Conservation (phyloP, 1,140 invertebrate genomes). For the Nephotettix cincticeps region DNA sequence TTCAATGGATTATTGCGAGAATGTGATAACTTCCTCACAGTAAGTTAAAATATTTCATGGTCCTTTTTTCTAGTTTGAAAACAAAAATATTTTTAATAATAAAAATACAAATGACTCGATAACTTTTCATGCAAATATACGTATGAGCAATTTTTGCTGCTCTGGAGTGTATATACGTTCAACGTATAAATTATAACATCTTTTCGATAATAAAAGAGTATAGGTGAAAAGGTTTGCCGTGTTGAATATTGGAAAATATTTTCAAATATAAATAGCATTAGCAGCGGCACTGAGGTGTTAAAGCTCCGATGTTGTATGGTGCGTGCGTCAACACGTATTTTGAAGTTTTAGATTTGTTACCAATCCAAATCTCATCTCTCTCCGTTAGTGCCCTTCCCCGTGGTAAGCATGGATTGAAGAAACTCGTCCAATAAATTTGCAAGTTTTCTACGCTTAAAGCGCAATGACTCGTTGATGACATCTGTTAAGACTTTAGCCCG, state of each 20-base stretch:
- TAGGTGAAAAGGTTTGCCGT: too few species aligned
- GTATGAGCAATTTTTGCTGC: too few species aligned
- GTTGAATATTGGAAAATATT: background rate
- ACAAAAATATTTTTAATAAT: background rate
- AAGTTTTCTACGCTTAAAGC: constrained; percentile 77
- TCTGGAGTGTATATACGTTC: too few species aligned
- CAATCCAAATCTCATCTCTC: constrained; percentile 13
- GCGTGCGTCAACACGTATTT: background rate
- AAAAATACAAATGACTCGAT: background rate
- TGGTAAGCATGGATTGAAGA: constrained; percentile 21
- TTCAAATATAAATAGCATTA: constrained; percentile 4
- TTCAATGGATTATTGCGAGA: background rate
- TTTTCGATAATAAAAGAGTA: too few species aligned
- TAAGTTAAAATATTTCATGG: background rate
- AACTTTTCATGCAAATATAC: too few species aligned
- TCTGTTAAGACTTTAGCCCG: constrained; percentile 68
- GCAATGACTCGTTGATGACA: constrained; percentile 72
- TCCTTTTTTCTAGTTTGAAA: background rate
- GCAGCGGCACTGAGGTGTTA: background rate
- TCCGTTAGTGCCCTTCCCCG: background rate
- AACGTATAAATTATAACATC: too few species aligned
- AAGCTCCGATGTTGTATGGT: background rate
- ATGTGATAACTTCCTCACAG: background rate
- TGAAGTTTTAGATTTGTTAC: background rate
- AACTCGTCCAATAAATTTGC: constrained; percentile 47